Conservation (phyloP, 2,797 vertebrate species). For the Oreonectes daqikongensis region DNA sequence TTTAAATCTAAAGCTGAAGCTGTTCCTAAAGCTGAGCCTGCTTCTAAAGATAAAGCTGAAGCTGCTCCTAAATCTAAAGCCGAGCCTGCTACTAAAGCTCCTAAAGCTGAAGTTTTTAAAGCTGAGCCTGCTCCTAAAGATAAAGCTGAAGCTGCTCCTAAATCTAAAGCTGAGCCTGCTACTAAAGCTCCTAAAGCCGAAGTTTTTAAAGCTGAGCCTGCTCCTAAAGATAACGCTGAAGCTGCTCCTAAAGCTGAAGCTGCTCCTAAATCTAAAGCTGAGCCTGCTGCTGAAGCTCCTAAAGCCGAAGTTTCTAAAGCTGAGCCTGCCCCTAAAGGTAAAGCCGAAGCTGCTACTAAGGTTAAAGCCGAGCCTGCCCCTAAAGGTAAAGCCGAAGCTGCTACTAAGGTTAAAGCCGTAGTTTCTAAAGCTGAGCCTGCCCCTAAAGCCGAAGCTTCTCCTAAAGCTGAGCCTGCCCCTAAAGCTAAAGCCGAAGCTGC, state of each 20-base stretch:
- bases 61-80: slow-evolving; percentile 9
- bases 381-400: too few relatives aligned
- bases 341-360: too few relatives aligned
- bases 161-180: not conserved
- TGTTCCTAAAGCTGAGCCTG: not conserved
- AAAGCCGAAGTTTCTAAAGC: not conserved
- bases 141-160: not conserved
- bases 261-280: not conserved
- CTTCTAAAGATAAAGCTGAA: slow-evolving; percentile 74
- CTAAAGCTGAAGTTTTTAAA: slow-evolving; percentile 21
- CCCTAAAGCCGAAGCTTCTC: too few relatives aligned
- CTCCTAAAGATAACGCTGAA: slow-evolving; percentile 15
- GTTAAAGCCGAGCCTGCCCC: not conserved
- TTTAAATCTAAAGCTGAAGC: slow-evolving; percentile 74
- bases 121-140: not conserved
- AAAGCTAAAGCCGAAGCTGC: not conserved
- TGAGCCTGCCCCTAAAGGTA: not conserved
- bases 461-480: not conserved
- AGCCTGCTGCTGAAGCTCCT: slow-evolving; percentile 10
- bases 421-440: not conserved
- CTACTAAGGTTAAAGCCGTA: not conserved
- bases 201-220: not conserved
- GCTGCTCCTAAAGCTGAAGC: not conserved
- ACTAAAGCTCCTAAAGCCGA: not conserved
- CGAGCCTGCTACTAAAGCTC: not conserved